These are phyloP conservation scores for Callosobruchus maculatus DNA, from an alignment of 2,888 invertebrate genomes.

Conservation along the genomic window DNA sequence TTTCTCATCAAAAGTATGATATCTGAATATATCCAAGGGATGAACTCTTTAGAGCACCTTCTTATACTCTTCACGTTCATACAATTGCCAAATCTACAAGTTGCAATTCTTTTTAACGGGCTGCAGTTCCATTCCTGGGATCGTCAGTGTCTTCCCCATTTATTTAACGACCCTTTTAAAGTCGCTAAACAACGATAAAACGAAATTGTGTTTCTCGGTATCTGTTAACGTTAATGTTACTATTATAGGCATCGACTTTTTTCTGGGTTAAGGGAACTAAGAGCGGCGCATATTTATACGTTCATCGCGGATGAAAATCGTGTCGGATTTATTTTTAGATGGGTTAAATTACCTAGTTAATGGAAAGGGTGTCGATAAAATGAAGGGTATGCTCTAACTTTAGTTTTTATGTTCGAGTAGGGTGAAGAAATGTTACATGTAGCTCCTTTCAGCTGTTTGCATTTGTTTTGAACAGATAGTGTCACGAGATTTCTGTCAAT, in stretches of 20 bases:
- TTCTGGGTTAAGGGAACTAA: constrained; percentile 10
- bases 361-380: background rate
- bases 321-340: background rate
- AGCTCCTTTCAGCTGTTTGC: too few relatives aligned
- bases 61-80: background rate
- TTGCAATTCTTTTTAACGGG: background rate
- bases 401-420: background rate
- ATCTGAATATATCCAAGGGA: too few relatives aligned
- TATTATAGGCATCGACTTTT: constrained; percentile 6
- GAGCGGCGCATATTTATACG: background rate
- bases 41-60: too few relatives aligned
- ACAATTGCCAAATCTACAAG: background rate
- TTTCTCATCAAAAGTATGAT: too few relatives aligned
- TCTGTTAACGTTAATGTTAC: constrained; percentile 13
- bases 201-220: constrained; percentile 15
- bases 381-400: background rate
- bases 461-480: too few relatives aligned
- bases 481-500: too few relatives aligned
- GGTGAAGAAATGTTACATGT: background rate
- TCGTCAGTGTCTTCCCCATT: constrained; percentile 6
- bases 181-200: constrained; percentile 14
- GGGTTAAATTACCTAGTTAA: background rate
- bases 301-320: background rate
- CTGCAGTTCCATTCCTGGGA: background rate
- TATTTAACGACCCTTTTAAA: constrained; percentile 14